Percentiles rank a stretch among this genome's conserved stretches.
phyloP scores from a whole-genome alignment of 2,888 invertebrate genomes.

The Agrochola circellaris region DNA sequence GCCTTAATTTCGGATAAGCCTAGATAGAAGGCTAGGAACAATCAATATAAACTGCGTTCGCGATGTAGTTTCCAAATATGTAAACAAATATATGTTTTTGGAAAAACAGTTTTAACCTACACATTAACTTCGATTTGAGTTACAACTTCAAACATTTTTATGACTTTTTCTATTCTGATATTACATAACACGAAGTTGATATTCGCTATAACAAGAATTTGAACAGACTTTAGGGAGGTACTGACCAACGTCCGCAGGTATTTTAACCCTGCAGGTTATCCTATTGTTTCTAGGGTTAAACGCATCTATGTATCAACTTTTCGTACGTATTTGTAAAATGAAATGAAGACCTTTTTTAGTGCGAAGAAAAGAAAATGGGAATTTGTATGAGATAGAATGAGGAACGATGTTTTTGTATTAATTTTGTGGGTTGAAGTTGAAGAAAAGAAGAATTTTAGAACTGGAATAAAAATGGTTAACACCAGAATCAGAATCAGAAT shows the following conservation, averaged over 20 bases:
- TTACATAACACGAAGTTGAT: too few species aligned
- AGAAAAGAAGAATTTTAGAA: background rate
- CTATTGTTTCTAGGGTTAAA: constrained; percentile 22
- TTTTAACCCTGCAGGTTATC: background rate
- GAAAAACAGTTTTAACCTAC: background rate
- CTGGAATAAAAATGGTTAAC: background rate
- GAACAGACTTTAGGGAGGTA: background rate
- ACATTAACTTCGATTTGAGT: background rate
- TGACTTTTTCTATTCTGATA: background rate
- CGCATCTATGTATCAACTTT: constrained; percentile 23
- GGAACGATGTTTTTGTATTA: background rate
- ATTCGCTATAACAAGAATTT: too few species aligned
- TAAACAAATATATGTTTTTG: background rate
- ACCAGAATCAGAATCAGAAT: too few species aligned
- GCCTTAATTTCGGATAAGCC: constrained; percentile 19
- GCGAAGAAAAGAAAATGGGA: background rate
- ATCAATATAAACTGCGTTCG: background rate
- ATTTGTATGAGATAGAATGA: background rate
- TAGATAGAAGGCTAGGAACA: background rate
- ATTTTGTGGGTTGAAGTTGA: background rate
- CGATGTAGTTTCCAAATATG: background rate
- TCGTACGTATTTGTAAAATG: background rate
- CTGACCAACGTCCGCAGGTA: background rate
- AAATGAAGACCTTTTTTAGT: constrained; percentile 14
- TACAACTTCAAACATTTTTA: background rate